phyloP scores from a whole-genome alignment of 2,113 vertebrate species.

The Cynoglossus semilaevis region DNA sequence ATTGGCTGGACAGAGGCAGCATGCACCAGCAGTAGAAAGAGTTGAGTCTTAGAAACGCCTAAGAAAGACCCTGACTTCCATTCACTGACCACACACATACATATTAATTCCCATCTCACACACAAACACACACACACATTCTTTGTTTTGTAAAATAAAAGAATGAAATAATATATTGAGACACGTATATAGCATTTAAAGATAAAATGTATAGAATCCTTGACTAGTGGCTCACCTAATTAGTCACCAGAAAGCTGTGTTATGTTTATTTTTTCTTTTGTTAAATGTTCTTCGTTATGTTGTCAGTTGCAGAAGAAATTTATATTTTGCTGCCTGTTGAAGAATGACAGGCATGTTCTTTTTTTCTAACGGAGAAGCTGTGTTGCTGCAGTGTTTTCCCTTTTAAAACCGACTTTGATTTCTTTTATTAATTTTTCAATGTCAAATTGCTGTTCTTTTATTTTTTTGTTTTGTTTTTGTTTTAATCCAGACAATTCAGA shows the following conservation, averaged over 20 bases:
- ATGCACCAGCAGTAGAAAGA: slow-evolving; percentile 55
- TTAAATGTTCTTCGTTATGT: slow-evolving; percentile 36
- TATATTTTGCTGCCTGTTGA: slow-evolving; percentile 56
- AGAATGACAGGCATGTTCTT: slow-evolving; percentile 18
- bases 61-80: slow-evolving; percentile 20
- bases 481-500: slow-evolving; percentile 60
- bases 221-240: slow-evolving; percentile 76
- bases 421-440: slow-evolving; percentile 63
- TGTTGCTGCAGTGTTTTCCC: slow-evolving; percentile 62
- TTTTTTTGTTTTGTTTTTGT: not conserved
- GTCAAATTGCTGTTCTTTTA: slow-evolving; percentile 48
- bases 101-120: too few relatives aligned
- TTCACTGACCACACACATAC: slow-evolving; percentile 46
- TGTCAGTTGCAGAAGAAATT: slow-evolving; percentile 47
- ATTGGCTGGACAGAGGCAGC: slow-evolving; percentile 23
- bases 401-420: slow-evolving; percentile 40
- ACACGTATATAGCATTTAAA: slow-evolving; percentile 75
- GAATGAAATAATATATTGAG: slow-evolving; percentile 79
- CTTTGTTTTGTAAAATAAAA: slow-evolving; percentile 71
- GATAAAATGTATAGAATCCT: slow-evolving; percentile 71
- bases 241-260: slow-evolving; percentile 66
- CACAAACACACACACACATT: slow-evolving; percentile 10
- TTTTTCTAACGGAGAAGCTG: slow-evolving; percentile 51
- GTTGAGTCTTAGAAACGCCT: slow-evolving; percentile 25
- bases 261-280: slow-evolving; percentile 4